Evolutionary conservation across 2,797 vertebrate genomes (phyloP), one percentile per base, ranked within the genome.

Genomic region (Tenualosa thibaudeaui): DNA sequence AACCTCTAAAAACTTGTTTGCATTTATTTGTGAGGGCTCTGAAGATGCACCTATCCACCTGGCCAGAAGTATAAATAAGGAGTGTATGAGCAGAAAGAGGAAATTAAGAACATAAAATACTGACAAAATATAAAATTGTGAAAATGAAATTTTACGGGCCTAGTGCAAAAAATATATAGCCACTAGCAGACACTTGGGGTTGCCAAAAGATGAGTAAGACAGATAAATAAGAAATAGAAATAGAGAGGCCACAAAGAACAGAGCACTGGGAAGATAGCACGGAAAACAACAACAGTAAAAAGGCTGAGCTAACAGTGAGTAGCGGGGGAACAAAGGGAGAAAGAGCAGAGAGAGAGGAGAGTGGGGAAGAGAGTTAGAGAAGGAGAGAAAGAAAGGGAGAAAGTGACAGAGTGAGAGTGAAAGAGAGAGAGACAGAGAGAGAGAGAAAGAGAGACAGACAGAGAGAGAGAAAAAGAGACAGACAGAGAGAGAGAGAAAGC

Each of bases 401-500:
- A 81, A 51, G 83, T 86, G 75, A 37, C 13, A 15, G 7, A 65
- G 26, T 10, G 62, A 65, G 9, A 65, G 0, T 0, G 62, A 65
- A 3, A 78, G 62, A 84, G 82, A 84, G n/a, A 56, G 15, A 49
- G 81, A 46, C 62, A 65, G 91, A 89, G 90, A 2, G 56, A 58
- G 56, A 83, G 85, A 40, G 84, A 86, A 68, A 26, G 6, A 60
- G 4, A 12, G 13, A 68, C 24, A 37, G 75, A 87, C 81, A 86
- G 82, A 56, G 62, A 83, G 83, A 81, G 62, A 89, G 81, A 89
- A 85, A 87, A 78, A 50, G 84, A 86, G 81, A 40, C 2, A 60
- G 3, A 19, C 8, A 58, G 53, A 40, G 5, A 40, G 26, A 6
- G 3, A 54, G 40, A 4, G 54, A 81, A 13, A 46, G 54, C 68